Conservation (phyloP, 2,888 invertebrate species). For the Drosophila maculinotata region DNA sequence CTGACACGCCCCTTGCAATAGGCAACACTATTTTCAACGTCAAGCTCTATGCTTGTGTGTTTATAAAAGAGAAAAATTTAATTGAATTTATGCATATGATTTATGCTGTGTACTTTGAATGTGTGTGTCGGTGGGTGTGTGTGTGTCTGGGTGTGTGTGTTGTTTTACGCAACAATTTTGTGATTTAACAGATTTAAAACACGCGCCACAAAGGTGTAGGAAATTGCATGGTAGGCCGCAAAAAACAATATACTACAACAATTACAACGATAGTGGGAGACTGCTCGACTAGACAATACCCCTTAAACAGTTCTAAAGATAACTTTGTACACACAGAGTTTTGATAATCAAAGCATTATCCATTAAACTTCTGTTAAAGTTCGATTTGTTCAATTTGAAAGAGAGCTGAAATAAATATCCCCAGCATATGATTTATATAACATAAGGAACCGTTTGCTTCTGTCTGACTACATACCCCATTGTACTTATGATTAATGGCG, state of each 20-base stretch:
- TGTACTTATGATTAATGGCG: neutral
- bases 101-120: conserved; percentile 47
- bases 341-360: too few species aligned
- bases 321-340: too few species aligned
- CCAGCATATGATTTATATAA: too few species aligned
- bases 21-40: conserved; percentile 20
- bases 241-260: conserved; percentile 8
- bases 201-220: conserved; percentile 28
- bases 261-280: neutral
- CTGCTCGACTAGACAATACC: neutral
- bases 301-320: neutral
- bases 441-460: too few species aligned
- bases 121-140: neutral
- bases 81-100: conserved; percentile 64
- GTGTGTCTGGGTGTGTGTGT: conserved; percentile 9
- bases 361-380: too few species aligned
- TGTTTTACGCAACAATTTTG: conserved; percentile 55
- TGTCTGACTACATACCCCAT: neutral
- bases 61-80: conserved; percentile 17
- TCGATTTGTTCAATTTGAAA: too few species aligned
- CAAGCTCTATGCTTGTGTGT: neutral
- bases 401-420: too few species aligned
- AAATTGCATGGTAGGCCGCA: conserved; percentile 33
- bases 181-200: conserved; percentile 67
- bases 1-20: conserved; percentile 16